Conservation (phyloP, 1,140 invertebrate genomes). For the Platorchestia sp. region DNA sequence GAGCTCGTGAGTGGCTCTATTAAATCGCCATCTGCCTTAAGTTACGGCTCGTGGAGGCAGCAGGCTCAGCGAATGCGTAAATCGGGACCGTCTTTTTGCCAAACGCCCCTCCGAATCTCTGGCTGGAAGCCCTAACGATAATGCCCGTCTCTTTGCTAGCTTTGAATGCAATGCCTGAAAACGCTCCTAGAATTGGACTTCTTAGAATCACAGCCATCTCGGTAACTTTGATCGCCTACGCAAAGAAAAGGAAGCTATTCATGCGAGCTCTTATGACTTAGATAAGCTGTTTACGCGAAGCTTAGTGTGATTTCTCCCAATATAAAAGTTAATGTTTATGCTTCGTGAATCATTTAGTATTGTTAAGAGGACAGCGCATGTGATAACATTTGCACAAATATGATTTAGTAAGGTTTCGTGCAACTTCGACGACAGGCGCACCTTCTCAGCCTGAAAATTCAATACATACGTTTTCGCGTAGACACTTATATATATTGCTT, state of each 20-base stretch:
- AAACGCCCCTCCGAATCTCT: background rate
- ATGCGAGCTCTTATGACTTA: background rate
- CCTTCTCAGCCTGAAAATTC: background rate
- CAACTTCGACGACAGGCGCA: background rate
- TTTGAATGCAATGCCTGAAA: background rate
- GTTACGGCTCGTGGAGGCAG: background rate
- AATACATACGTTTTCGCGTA: background rate
- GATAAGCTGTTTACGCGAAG: background rate
- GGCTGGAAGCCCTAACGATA: background rate
- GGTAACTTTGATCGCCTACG: background rate
- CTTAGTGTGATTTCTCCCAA: background rate
- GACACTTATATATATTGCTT: background rate
- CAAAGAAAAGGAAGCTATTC: background rate
- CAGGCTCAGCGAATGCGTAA: constrained; percentile 5
- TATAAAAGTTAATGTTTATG: background rate
- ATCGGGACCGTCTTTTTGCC: background rate
- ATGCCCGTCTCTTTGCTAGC: background rate
- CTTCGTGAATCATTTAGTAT: background rate
- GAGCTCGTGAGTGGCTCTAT: background rate
- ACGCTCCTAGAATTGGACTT: background rate
- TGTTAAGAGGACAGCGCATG: background rate
- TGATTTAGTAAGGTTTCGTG: background rate
- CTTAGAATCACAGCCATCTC: background rate
- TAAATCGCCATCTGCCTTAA: constrained; percentile 7
- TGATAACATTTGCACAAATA: background rate